Conservation (phyloP, 2,113 vertebrate species). For the Bos indicus region DNA sequence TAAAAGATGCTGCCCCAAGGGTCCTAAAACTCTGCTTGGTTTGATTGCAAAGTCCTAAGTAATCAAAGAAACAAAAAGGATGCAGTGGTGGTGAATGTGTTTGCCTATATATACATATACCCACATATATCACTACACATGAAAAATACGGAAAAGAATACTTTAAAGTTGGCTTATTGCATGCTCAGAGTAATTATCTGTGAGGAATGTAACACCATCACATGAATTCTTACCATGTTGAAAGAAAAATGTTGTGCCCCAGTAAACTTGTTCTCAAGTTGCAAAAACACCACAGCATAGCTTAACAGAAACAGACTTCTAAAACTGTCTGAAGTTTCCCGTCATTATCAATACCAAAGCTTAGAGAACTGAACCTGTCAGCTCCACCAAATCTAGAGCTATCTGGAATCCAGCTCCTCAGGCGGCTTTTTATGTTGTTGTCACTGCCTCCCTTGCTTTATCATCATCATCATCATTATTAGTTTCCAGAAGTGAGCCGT, state of each 20-base stretch:
- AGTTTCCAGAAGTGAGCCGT: slow-evolving; percentile 61
- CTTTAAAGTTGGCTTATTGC: slow-evolving; percentile 68
- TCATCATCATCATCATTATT: slow-evolving; percentile 55
- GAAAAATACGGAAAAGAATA: slow-evolving; percentile 77
- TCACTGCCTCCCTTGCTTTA: slow-evolving; percentile 57
- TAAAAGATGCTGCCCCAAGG: slow-evolving; percentile 91
- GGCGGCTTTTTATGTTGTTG: slow-evolving; percentile 44
- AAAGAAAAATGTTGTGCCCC: slow-evolving; percentile 76
- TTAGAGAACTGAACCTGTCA: slow-evolving; percentile 74
- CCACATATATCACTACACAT: background rate
- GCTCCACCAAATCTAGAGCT: slow-evolving; percentile 61
- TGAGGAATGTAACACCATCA: slow-evolving; percentile 76
- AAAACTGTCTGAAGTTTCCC: slow-evolving; percentile 74
- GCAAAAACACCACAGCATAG: slow-evolving; percentile 68
- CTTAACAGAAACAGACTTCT: slow-evolving; percentile 78
- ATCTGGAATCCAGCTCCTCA: slow-evolving; percentile 65
- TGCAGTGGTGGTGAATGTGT: slow-evolving; percentile 55
- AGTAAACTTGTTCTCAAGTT: slow-evolving; percentile 82
- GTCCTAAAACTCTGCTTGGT: slow-evolving; percentile 87
- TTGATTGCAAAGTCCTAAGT: slow-evolving; percentile 91
- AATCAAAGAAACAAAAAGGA: slow-evolving; percentile 88
- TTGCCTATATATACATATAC: background rate
- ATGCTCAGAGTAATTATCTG: slow-evolving; percentile 78
- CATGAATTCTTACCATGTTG: slow-evolving; percentile 79
- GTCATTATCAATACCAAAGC: slow-evolving; percentile 76